These are phyloP conservation scores for Thereva unica DNA, from an alignment of 2,888 invertebrate genomes.

Conservation along the genomic window DNA sequence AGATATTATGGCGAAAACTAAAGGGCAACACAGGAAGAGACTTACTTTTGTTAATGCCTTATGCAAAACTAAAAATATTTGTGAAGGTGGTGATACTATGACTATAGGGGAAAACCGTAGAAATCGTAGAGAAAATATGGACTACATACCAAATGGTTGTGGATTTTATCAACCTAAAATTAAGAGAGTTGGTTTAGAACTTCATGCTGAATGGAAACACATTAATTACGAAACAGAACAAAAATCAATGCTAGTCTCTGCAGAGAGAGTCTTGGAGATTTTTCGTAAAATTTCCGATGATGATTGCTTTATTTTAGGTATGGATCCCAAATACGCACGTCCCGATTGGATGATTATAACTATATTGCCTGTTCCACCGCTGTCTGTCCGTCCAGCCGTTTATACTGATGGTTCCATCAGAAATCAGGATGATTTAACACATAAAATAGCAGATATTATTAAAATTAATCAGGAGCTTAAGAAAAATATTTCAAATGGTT, in stretches of 20 bases:
- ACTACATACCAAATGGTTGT: constrained; percentile 88
- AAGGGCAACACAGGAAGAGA: constrained; percentile 93
- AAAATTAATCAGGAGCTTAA: constrained; percentile 96
- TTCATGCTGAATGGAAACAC: constrained; percentile 98
- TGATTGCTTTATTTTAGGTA: constrained; percentile 89
- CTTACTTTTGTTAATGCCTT: constrained; percentile 95
- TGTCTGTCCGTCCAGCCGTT: constrained; percentile 95
- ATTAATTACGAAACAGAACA: constrained; percentile 98
- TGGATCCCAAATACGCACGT: constrained; percentile 96
- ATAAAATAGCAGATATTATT: constrained; percentile 97
- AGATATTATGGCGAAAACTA: constrained; percentile 85
- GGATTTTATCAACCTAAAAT: constrained; percentile 97
- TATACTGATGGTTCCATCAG: constrained; percentile 97
- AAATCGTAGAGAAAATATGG: constrained; percentile 60
- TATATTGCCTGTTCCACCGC: constrained; percentile 94
- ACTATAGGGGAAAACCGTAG: constrained; percentile 82
- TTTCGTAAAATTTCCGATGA: constrained; percentile 95
- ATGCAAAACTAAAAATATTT: constrained; percentile 97
- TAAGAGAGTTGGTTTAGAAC: constrained; percentile 84
- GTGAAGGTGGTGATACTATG: constrained; percentile 98
- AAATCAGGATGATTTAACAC: constrained; percentile 98
- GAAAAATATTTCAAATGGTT: constrained; percentile 94
- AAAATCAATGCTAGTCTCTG: constrained; percentile 89
- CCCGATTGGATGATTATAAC: constrained; percentile 99
- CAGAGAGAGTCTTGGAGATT: constrained; percentile 97